phyloP scores from a whole-genome alignment of 2,888 invertebrate species.

The Noctuana brunneofusca region DNA sequence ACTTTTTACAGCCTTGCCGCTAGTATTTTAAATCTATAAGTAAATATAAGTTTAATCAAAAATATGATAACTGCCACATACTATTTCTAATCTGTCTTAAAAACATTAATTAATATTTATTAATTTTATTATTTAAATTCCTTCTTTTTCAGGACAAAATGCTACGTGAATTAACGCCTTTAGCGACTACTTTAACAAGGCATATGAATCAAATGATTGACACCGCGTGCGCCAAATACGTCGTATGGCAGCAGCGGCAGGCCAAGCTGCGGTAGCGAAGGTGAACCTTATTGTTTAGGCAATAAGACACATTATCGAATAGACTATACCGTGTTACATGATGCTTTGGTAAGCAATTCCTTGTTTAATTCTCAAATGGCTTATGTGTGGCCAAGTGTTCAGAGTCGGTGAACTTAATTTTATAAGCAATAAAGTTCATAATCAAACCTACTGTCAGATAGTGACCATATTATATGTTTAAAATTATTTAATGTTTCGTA shows the following conservation, averaged over 20 bases:
- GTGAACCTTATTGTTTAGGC: slow-evolving; percentile 23
- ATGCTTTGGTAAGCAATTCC: not conserved
- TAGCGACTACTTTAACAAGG: slow-evolving; percentile 90
- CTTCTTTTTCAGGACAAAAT: slow-evolving; percentile 86
- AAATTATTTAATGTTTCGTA: not conserved
- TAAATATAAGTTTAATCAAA: too few relatives aligned
- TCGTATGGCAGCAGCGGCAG: slow-evolving; percentile 90
- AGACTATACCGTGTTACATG: not conserved
- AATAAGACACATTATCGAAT: slow-evolving; percentile 15
- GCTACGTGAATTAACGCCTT: slow-evolving; percentile 90
- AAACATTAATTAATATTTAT: too few relatives aligned
- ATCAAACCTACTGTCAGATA: not conserved
- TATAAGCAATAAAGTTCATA: slow-evolving; percentile 1
- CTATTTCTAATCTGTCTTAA: too few relatives aligned
- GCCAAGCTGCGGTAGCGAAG: slow-evolving; percentile 78
- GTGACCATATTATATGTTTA: not conserved
- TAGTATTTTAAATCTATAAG: too few relatives aligned
- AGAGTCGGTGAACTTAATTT: not conserved
- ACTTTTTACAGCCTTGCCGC: too few relatives aligned
- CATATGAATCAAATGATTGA: slow-evolving; percentile 94
- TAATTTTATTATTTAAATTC: not conserved
- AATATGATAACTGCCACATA: too few relatives aligned
- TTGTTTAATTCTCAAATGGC: slow-evolving; percentile 27
- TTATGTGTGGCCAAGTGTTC: slow-evolving; percentile 17
- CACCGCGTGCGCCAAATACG: slow-evolving; percentile 93